Evolutionary conservation across 2,797 vertebrate genomes (phyloP).

Genomic region (Capromys pilorides): DNA sequence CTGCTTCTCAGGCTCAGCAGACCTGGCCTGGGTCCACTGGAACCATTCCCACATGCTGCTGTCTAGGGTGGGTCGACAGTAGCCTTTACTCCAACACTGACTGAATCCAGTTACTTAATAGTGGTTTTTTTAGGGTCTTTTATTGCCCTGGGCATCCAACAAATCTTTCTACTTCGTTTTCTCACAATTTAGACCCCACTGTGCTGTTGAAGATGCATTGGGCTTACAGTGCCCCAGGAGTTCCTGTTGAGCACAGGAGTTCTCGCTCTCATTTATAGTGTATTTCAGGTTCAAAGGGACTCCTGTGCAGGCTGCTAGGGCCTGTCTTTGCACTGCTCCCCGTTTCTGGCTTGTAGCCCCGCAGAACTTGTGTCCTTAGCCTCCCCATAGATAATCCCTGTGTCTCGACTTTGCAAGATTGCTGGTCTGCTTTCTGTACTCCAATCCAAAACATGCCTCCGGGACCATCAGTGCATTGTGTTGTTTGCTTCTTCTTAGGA

Average conservation of each 20-base stretch:
- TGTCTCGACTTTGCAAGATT: neutral
- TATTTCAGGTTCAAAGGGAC: neutral
- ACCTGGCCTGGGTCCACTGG: neutral
- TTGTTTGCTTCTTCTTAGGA: neutral
- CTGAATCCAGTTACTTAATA: neutral
- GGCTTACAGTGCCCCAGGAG: neutral
- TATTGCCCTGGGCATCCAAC: neutral
- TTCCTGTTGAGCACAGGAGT: neutral
- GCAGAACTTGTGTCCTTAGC: neutral
- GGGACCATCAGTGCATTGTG: neutral
- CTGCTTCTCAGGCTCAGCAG: neutral
- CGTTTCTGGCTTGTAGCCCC: neutral
- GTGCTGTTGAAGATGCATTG: neutral
- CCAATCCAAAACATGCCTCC: neutral
- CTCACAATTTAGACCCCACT: neutral
- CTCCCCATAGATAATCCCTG: neutral
- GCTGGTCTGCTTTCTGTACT: neutral
- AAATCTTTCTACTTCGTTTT: neutral
- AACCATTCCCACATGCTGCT: neutral
- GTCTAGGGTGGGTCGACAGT: neutral
- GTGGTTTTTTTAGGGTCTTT: neutral
- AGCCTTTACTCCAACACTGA: neutral
- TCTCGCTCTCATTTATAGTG: neutral
- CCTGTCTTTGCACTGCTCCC: neutral
- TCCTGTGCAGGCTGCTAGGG: neutral